Evolutionary conservation across 2,888 invertebrate species (phyloP).

Genomic region (Clunio marinus): DNA sequence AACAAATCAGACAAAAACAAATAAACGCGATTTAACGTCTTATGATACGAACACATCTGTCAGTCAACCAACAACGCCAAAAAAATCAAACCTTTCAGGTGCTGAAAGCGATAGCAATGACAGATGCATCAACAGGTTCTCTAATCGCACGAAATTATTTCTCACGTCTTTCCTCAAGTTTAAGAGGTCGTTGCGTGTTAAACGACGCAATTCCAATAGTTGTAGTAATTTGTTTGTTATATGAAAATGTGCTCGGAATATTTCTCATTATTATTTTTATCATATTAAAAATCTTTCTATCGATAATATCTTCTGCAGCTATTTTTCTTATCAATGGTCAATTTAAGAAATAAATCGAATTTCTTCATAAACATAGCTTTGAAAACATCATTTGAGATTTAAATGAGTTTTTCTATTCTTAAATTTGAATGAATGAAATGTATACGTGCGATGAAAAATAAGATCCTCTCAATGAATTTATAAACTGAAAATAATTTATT

Average conservation of each 20-base stretch:
- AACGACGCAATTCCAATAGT: slow-evolving; percentile 48
- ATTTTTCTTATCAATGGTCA: too few species aligned
- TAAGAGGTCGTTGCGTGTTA: slow-evolving; percentile 48
- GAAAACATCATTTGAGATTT: too few species aligned
- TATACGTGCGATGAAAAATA: too few species aligned
- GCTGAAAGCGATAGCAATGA: slow-evolving; percentile 32
- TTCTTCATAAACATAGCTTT: too few species aligned
- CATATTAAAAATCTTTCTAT: not conserved
- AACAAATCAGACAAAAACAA: slow-evolving; percentile 26
- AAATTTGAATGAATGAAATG: too few species aligned
- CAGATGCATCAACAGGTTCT: slow-evolving; percentile 41
- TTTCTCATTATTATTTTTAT: not conserved
- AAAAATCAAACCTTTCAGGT: slow-evolving; percentile 26
- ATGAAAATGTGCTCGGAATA: slow-evolving; percentile 41
- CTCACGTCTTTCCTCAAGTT: slow-evolving; percentile 49
- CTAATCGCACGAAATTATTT: slow-evolving; percentile 49
- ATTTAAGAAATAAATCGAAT: too few species aligned
- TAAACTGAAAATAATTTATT: too few species aligned
- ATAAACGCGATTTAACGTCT: slow-evolving; percentile 40
- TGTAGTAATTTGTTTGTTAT: slow-evolving; percentile 51
- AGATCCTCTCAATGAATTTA: too few species aligned
- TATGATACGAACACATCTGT: slow-evolving; percentile 40
- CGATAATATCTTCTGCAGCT: too few species aligned
- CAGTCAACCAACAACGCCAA: slow-evolving; percentile 21
- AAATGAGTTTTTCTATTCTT: too few species aligned